Base-by-base conservation (phyloP, 2,113 vertebrate species). In the Paralichthys olivaceus region DNA sequence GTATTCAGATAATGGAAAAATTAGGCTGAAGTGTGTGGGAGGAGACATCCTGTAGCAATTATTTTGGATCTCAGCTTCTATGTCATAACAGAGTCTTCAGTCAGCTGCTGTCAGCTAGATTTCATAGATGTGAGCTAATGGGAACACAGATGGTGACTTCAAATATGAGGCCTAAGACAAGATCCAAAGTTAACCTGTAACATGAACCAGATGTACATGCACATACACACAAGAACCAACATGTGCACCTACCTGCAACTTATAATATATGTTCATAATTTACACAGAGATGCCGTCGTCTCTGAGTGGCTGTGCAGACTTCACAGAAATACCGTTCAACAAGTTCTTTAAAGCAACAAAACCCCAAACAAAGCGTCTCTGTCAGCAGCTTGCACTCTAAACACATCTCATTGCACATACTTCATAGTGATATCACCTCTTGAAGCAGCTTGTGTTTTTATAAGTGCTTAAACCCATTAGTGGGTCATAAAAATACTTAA, bases 131-230 rank as follows among this genome's bases (percentile, higher is more conserved):
- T 79, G 72, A 80, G 58, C 77, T 80, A 62, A 89, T 85, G 75
- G 69, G 62, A 89, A 53, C 58, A 54, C 85, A 91, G 85, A 84
- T 88, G 87, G 28, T 25, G 73, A 62, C 69, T 69, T 57, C 54
- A 61, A 58, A 72, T 25, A 56, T 66, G 15, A 69, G 29, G 14
- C 55, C 80, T 72, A 54, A 25, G 43, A 23, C 11, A 40, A 81
- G 34, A 70, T 34, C 63, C 51, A 63, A 20, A 2, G 4, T 7
- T n/a, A 56, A 45, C 37, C 25, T 59, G 55, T 43, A 70, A 62
- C 47, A 74, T 74, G 25, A 78, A 63, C n/a, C 77, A 67, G 64
- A 69, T 69, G 78, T 70, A 45, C 34, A 19, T 26, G 13, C 23
- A 56, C 11, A 64, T 5, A 26, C 34, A 23, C n/a, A 71, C 2